A percentile compares a stretch with the other conserved stretches of the same genome.
Conservation (phyloP, 1,140 invertebrate species). For the Platorchestia sp. region DNA sequence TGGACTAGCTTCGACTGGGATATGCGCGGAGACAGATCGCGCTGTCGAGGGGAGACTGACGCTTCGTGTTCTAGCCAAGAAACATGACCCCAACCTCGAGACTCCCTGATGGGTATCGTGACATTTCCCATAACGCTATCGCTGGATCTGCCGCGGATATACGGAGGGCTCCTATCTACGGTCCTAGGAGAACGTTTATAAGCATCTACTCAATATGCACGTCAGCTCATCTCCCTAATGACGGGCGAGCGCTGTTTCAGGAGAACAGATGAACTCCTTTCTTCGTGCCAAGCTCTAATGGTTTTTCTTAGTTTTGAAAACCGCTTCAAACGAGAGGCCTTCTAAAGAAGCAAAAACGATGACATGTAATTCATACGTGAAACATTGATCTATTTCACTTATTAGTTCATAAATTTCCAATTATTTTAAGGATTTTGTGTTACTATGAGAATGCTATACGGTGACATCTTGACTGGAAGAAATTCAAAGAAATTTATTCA, state of each 20-base stretch:
- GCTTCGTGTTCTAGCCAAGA: background rate
- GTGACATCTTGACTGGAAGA: background rate
- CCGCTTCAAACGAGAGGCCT: background rate
- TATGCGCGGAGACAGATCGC: background rate
- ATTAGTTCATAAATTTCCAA: background rate
- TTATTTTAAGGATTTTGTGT: background rate
- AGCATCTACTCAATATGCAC: background rate
- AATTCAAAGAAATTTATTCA: too few species aligned
- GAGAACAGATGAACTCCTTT: background rate
- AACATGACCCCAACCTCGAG: constrained; percentile 5
- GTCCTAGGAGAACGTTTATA: background rate
- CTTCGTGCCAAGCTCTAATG: background rate
- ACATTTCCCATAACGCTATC: constrained; percentile 53
- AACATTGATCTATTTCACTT: background rate
- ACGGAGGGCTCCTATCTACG: background rate
- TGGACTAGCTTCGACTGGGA: background rate
- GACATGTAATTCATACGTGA: background rate
- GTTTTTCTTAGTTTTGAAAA: background rate
- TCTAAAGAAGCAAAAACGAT: background rate
- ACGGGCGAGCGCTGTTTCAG: background rate
- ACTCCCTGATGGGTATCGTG: constrained; percentile 46
- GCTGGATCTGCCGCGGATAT: background rate
- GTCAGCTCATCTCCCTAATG: background rate
- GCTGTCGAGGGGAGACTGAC: constrained; percentile 12
- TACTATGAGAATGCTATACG: background rate